These are phyloP conservation scores for Diorhabda elongata DNA, from an alignment of 1,140 invertebrate species.

Conservation along the genomic window DNA sequence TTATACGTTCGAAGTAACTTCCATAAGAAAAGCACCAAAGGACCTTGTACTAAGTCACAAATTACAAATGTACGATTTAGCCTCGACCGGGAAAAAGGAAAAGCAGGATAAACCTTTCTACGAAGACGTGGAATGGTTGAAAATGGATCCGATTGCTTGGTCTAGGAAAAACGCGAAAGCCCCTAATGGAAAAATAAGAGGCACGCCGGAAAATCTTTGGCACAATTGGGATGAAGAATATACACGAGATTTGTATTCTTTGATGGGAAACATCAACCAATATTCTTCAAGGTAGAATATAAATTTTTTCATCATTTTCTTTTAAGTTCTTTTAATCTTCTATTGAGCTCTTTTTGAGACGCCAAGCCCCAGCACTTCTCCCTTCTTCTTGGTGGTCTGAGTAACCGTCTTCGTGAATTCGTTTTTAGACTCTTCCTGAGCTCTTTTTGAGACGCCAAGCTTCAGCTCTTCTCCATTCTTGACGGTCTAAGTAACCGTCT, in stretches of 20 bases:
- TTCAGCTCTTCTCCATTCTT: too few relatives aligned
- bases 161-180: conserved; percentile 31
- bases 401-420: too few relatives aligned
- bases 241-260: conserved; percentile 56
- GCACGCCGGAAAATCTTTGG: conserved; percentile 42
- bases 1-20: conserved; percentile 54
- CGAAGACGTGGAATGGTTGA: conserved; percentile 41
- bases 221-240: conserved; percentile 61
- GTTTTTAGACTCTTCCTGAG: too few relatives aligned
- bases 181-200: conserved; percentile 25
- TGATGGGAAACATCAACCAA: conserved; percentile 57
- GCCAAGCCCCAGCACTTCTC: too few relatives aligned
- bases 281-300: conserved; percentile 39
- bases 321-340: not conserved
- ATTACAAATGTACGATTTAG: conserved; percentile 27
- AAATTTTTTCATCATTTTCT: not conserved
- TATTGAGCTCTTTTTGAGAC: too few relatives aligned
- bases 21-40: conserved; percentile 50
- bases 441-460: too few relatives aligned
- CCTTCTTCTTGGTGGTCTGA: too few relatives aligned
- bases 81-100: conserved; percentile 22
- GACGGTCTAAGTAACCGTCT: too few relatives aligned
- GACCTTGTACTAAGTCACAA: conserved; percentile 49
- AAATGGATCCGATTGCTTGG: conserved; percentile 42
- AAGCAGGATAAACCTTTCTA: conserved; percentile 36